Evolutionary conservation across 2,797 vertebrate species (phyloP), one percentile per base, ranked within the genome.

Genomic region (Champsocephalus gunnari): DNA sequence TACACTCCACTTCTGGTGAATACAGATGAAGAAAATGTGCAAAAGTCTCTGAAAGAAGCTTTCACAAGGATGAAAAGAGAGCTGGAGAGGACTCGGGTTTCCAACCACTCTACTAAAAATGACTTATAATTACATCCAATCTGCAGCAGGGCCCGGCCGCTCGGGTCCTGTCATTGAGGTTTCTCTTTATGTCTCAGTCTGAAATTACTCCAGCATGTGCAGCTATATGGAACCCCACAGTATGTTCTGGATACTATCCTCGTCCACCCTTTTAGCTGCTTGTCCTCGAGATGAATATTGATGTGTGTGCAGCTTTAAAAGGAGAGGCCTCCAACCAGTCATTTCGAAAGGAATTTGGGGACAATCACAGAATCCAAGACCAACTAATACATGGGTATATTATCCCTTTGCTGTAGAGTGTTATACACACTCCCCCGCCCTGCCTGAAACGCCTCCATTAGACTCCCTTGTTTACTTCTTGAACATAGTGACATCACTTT

Each of bases 101-200:
- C 83, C 73, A 84, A 75, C 58, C 59, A 61, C 54, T 41, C 57
- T 73, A 57, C 90, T 90, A 88, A 81, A 90, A 77, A 80, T 73
- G 86, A 68, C 78, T 72, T 60, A 32, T 92, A 92, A 91, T 92
- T 84, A 90, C 55, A 58, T 4, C 44, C 66, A 71, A 88, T 77
- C 66, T 86, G 71, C 28, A 74, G 12, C 72, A 75, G 80, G 84
- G 86, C 66, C 12, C 9, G 28, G 66, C 71, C 68, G 71, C 66
- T 65, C 57, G 41, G 38, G 66, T 87, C 87, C 87, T 90, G 76
- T 90, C 82, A 93, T 92, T 93, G 77, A 81, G 82, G 90, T 82
- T 89, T 87, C 83, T 84, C 60, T n/a, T 58, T 79, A 66, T 58
- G 79, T 54, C 75, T 65, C 17, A 66, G 61, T 69, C 88, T 85